phyloP scores from a whole-genome alignment of 2,888 invertebrate genomes.

The Drepana falcataria region DNA sequence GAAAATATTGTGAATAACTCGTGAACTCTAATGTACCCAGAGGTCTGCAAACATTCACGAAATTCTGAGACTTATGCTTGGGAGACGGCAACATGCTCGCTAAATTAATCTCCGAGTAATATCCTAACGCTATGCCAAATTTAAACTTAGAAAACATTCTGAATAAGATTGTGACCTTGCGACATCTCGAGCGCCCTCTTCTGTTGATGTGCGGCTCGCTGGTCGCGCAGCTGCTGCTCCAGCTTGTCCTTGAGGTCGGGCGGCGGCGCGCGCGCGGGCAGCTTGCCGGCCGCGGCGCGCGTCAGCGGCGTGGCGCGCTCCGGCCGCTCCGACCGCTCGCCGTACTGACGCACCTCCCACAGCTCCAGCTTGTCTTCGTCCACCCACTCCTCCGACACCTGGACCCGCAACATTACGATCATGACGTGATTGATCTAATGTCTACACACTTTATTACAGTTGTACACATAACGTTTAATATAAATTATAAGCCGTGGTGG shows the following conservation, averaged over 20 bases:
- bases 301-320: constrained; percentile 88
- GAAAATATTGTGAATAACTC: too few relatives aligned
- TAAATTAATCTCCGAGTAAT: too few relatives aligned
- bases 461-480: too few relatives aligned
- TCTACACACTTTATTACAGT: too few relatives aligned
- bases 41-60: too few relatives aligned
- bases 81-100: too few relatives aligned
- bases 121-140: too few relatives aligned
- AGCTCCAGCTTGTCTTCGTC: constrained; percentile 96
- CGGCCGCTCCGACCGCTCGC: constrained; percentile 87
- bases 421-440: not conserved
- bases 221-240: constrained; percentile 93
- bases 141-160: not conserved
- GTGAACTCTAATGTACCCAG: too few relatives aligned
- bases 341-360: constrained; percentile 97
- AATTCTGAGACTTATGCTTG: too few relatives aligned
- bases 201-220: constrained; percentile 93
- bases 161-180: constrained; percentile 65
- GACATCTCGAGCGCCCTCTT: constrained; percentile 85
- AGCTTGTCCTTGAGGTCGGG: constrained; percentile 92
- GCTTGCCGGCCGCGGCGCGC: constrained; percentile 87
- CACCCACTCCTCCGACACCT: constrained; percentile 95
- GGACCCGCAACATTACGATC: constrained; percentile 1
- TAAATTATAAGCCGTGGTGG: too few relatives aligned
- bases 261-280: constrained; percentile 75